A percentile compares a stretch with the other conserved stretches of the same genome.
Evolutionary conservation across 2,797 vertebrate species (phyloP).

Genomic region (Diceros bicornis): DNA sequence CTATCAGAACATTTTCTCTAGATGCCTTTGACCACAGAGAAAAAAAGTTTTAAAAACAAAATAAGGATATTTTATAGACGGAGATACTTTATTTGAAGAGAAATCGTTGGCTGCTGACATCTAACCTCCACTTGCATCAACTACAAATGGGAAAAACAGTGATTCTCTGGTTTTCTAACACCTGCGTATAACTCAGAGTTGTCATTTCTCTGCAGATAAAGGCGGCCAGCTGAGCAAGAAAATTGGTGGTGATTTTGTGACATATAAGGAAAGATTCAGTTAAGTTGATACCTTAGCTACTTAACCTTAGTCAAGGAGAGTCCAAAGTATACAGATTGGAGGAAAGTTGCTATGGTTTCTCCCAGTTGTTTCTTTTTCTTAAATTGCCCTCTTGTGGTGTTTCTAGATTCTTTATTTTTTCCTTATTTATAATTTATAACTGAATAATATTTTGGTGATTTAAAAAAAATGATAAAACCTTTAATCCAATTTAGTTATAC

Average conservation of each 20-base stretch:
- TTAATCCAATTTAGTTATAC: not conserved
- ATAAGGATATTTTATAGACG: not conserved
- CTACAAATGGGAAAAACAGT: not conserved
- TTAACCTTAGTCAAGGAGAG: not conserved
- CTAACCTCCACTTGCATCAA: not conserved
- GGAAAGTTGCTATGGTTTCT: not conserved
- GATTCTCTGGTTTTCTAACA: not conserved
- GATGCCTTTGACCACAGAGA: not conserved
- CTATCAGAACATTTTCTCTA: not conserved
- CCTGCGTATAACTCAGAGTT: not conserved
- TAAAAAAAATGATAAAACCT: not conserved
- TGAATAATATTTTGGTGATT: not conserved
- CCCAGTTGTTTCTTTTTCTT: not conserved
- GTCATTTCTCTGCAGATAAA: not conserved
- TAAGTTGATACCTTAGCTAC: not conserved
- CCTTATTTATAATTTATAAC: not conserved
- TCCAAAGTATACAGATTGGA: not conserved
- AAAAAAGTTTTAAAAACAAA: not conserved
- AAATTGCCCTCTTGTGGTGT: not conserved
- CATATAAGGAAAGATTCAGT: not conserved
- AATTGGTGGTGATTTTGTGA: not conserved
- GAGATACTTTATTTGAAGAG: not conserved
- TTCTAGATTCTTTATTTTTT: not conserved
- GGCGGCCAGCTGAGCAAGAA: not conserved
- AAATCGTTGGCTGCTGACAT: not conserved